Base-by-base conservation (phyloP, 2,888 invertebrate genomes). In the Trilocha varians region DNA sequence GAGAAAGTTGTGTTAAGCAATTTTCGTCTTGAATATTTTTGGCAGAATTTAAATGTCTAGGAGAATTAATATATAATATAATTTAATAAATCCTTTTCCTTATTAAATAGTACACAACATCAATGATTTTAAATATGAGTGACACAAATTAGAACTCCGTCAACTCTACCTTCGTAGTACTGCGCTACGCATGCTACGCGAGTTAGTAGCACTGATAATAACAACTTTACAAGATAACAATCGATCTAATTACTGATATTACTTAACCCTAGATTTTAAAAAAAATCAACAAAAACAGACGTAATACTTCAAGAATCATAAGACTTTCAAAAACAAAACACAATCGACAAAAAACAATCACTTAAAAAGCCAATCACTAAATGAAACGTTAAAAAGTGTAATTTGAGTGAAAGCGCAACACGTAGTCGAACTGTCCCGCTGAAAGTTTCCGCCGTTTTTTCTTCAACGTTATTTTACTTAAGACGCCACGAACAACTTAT, bases 401-500 rank as follows among this genome's bases (percentile, higher is more conserved):
- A 25, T 25, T 25, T 25, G 18, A 48, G 44, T 42, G 62, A 65
- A 58, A 60, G 67, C 70, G 80, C 80, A 79, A 79, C 79, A 80
- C 80, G 80, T 78, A 73, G 74, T 47, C 42, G 50, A 61, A 59
- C 62, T 69, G 80, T 82, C 83, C 82, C 82, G 68, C 78, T 77
- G 57, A 58, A 78, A 78, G 64, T 77, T 79, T 72, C 70, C 67
- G 62, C 57, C 61, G 70, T 66, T 83, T 83, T 80, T 83, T 80
- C 74, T 62, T 62, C 73, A 60, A 65, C 80, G 78, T 82, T 83
- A 83, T 85, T 84, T 85, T 83, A 85, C 84, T 83, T 80, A 84
- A 83, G 83, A 78, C 78, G 70, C 70, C 64, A 59, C 66, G 78
- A 70, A 71, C 72, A 85, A 83, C 79, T 83, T 84, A 83, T 82